These are phyloP conservation scores for Piprites chloris DNA, from an alignment of 2,113 vertebrate species.

Conservation along the genomic window DNA sequence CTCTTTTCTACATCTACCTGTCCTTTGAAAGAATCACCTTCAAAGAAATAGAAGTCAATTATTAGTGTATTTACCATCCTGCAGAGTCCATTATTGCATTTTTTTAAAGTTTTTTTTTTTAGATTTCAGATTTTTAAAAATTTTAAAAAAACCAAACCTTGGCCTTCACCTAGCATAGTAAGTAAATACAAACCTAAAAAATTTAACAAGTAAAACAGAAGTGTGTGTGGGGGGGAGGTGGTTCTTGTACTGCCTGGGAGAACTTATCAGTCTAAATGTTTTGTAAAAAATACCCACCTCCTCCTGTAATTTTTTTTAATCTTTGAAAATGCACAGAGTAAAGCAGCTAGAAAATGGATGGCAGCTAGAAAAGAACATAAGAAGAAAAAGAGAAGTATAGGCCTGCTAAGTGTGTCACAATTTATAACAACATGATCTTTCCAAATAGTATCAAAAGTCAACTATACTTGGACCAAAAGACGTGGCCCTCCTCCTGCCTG, in stretches of 20 bases:
- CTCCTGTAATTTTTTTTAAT: neutral
- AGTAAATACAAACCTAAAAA: neutral
- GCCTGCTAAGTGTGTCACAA: neutral
- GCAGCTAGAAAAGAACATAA: neutral
- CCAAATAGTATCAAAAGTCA: neutral
- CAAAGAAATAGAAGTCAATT: neutral
- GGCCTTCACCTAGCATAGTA: neutral
- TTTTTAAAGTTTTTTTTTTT: neutral
- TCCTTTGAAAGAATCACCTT: neutral
- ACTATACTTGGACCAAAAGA: neutral
- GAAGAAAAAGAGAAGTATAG: neutral
- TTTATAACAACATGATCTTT: neutral
- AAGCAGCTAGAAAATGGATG: neutral
- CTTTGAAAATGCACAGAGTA: neutral
- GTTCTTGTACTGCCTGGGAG: neutral
- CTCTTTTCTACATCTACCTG: neutral
- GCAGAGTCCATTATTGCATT: neutral
- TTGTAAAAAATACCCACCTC: neutral
- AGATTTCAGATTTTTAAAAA: neutral
- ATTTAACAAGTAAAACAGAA: neutral
- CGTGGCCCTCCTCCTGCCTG: neutral
- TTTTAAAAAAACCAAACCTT: neutral
- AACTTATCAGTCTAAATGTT: neutral
- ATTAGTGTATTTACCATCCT: neutral
- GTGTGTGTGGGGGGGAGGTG: too few relatives aligned